Conservation (phyloP, 2,888 invertebrate species). For the Drymonia ruficornis region DNA sequence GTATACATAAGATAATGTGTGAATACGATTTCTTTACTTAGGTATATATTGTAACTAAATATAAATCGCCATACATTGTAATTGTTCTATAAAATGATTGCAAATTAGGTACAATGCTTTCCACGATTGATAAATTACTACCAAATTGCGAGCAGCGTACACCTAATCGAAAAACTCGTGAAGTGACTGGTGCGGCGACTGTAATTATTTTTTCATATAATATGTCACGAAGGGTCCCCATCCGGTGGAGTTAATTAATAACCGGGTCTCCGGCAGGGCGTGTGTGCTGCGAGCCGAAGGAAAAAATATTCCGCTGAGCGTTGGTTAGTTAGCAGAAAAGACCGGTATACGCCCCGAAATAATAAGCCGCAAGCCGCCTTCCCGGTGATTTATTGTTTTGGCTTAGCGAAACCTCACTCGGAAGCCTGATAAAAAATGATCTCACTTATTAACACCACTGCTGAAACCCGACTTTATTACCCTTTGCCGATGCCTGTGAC, state of each 20-base stretch:
- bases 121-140: slow-evolving; percentile 14
- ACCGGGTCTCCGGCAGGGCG: slow-evolving; percentile 55
- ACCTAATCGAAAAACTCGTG: slow-evolving; percentile 38
- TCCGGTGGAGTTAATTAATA: slow-evolving; percentile 72
- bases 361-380: slow-evolving; percentile 74
- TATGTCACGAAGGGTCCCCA: slow-evolving; percentile 56
- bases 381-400: slow-evolving; percentile 79
- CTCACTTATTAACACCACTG: slow-evolving; percentile 77
- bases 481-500: slow-evolving; percentile 59
- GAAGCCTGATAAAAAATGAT: slow-evolving; percentile 80
- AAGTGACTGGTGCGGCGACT: slow-evolving; percentile 35
- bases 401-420: slow-evolving; percentile 79
- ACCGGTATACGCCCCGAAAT: slow-evolving; percentile 70
- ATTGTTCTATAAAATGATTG: too few species aligned
- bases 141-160: slow-evolving; percentile 19
- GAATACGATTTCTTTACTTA: too few species aligned
- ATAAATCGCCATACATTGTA: too few species aligned
- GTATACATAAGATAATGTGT: too few species aligned
- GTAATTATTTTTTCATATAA: slow-evolving; percentile 58
- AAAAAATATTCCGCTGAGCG: slow-evolving; percentile 69
- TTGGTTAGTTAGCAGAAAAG: slow-evolving; percentile 73
- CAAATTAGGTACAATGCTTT: too few species aligned
- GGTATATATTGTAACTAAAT: too few species aligned
- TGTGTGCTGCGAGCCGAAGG: slow-evolving; percentile 50
- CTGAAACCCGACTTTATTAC: slow-evolving; percentile 69